Base-by-base conservation (phyloP, 2,113 vertebrate genomes). In the Corythornis vintsioides region DNA sequence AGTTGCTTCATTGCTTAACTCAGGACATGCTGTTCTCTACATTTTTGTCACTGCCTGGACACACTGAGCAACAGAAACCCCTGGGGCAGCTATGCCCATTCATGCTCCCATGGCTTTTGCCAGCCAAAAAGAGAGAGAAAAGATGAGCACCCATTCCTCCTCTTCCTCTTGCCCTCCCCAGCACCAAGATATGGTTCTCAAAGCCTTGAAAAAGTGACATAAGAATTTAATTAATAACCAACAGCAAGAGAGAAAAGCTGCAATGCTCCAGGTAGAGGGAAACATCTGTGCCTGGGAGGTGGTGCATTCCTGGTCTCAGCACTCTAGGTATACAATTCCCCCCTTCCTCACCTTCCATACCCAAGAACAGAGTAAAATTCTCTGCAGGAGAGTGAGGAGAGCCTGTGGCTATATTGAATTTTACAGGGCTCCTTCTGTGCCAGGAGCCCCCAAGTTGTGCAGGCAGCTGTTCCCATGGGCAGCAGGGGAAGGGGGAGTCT, bases 21-120 rank as follows among this genome's bases (percentile, higher is more conserved):
- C n/a, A 66, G 0, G 0, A n/a, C 38, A 61, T 12, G 18, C 31
- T 53, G 12, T 50, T 64, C 45, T 53, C 26, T 64, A 57, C 0
- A 0, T 21, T 71, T 79, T 57, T 67, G 28, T 29, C 35, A 70
- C n/a, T 74, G 60, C 65, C 73, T 42, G 28, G 42, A 74, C 0
- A 2, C 35, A 57, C 42, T 59, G 28, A 42, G 25, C 29, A 87
- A 60, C 11, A 76, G 48, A 69, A 83, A 65, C 12, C 29, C 7
- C 8, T 0, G 0, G 25, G 29, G 24, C 55, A 91, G 40, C 59
- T 83, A 13, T 11, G 12, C 10, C 56, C 60, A 17, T 7, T 81
- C 28, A 47, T 50, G 63, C 43, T 70, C 56, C 20, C 24, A 70
- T 5, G 1, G 28, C 43, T 57, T 63, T 48, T 75, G 19, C 42